Evolutionary conservation across 1,140 invertebrate species (phyloP).

Genomic region (Odontomachus brunneus): DNA sequence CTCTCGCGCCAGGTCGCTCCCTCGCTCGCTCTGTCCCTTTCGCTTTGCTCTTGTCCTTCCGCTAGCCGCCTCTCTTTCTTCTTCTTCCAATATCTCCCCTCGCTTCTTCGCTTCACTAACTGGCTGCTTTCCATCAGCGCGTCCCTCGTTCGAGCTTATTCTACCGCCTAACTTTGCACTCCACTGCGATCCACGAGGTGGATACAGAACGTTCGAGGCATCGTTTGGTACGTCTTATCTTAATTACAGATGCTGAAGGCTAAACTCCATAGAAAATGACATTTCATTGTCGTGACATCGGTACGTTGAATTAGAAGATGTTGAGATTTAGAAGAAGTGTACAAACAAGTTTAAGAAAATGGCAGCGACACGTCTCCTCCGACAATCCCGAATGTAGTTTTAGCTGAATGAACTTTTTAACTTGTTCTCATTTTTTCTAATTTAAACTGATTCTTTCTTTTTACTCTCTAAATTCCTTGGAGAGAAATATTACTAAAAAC

Average conservation of each 20-base stretch:
- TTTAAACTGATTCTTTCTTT: no score
- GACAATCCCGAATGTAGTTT: no score
- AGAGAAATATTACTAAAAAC: no score
- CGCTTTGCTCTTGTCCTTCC: conserved; percentile 24
- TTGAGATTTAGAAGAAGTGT: neutral
- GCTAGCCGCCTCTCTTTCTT: conserved; percentile 9
- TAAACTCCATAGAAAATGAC: neutral
- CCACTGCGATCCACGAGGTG: conserved; percentile 10
- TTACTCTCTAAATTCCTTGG: no score
- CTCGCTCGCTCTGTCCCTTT: conserved; percentile 26
- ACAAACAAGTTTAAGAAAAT: neutral
- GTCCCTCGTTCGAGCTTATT: conserved; percentile 49
- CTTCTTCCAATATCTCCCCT: conserved; percentile 63
- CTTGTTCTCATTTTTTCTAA: no score
- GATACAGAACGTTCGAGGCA: neutral
- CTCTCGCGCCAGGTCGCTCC: conserved; percentile 26
- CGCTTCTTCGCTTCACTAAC: conserved; percentile 65
- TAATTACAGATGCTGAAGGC: neutral
- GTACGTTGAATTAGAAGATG: neutral
- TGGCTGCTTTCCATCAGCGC: conserved; percentile 56
- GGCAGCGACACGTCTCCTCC: no score
- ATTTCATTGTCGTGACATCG: neutral
- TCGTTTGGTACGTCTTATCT: neutral
- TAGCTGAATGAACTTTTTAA: no score
- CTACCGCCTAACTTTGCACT: conserved; percentile 75